Evolutionary conservation across 2,113 vertebrate genomes (phyloP), one percentile per base, ranked within the genome.

Genomic region (Aegotheles bennettii): DNA sequence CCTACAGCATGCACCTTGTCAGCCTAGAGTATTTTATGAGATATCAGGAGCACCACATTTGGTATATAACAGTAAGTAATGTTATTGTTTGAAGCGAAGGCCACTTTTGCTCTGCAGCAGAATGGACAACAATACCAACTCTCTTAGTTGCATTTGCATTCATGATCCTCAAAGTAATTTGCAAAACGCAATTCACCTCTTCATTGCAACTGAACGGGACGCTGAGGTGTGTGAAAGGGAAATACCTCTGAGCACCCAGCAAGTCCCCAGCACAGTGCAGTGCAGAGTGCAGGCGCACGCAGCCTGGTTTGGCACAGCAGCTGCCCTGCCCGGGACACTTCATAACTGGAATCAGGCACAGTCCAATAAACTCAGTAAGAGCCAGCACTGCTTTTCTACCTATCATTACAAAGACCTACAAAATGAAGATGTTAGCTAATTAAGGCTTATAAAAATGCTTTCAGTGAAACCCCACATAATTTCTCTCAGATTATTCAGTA

Each of bases 181-280:
- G 47, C 28, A 84, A 45, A 78, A 68, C 25, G 60, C 56, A 73
- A 54, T 47, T 77, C 0, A 3, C 19, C 33, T 77, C 47, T 59
- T 75, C 35, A 23, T 3, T 13, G 0, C 8, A 63, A 47, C 2
- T 31, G 51, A 80, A 65, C 0, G 7, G 31, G n/a, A 77, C 0
- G 3, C 48, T 28, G 29, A 42, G 51, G 53, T 29, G 77, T 10
- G 3, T 3, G 47, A 38, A 88, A 63, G 33, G 29, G 40, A 61
- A 90, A 74, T 18, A 50, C 28, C 59, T 36, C 16, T 2, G 16
- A 73, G 54, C 19, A 21, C 8, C 50, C 7, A 0, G 54, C 76
- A 80, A 84, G 71, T 4, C 67, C 28, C 42, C 54, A 47, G 42
- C 80, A 87, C 0, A 1, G 38, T 2, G 19, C 61, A 33, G 33